Conservation (phyloP, 2,113 vertebrate species). For the Smithornis capensis region DNA sequence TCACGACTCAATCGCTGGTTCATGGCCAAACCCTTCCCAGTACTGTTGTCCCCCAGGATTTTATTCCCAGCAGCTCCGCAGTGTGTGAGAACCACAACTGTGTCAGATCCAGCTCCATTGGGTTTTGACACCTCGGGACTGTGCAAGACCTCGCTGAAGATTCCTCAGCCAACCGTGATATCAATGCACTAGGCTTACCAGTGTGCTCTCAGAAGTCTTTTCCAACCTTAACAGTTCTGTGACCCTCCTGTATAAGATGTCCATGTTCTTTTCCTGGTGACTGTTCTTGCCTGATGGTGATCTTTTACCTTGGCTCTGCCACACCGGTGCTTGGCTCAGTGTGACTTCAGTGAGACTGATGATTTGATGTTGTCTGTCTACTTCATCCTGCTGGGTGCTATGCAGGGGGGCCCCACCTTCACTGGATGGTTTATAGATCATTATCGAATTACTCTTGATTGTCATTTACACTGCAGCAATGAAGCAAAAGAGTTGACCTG, state of each 20-base stretch:
- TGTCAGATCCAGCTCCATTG: not conserved
- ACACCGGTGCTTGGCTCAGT: accelerated
- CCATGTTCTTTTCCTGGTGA: not conserved
- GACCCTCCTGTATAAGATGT: not conserved
- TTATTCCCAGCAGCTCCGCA: not conserved
- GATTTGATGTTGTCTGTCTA: not conserved
- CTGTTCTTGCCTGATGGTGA: not conserved
- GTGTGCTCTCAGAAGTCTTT: not conserved
- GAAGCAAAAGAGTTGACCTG: not conserved
- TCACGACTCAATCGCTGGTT: accelerated
- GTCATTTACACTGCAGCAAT: not conserved
- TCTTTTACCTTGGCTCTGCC: not conserved
- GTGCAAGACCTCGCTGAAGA: not conserved
- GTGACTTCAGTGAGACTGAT: not conserved
- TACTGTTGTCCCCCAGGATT: not conserved
- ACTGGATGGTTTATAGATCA: not conserved
- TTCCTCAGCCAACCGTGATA: not conserved
- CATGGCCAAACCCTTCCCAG: not conserved
- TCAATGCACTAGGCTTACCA: not conserved
- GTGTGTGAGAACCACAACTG: accelerated
- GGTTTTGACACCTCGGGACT: not conserved
- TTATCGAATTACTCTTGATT: not conserved
- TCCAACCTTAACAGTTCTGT: not conserved
- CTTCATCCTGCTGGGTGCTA: not conserved
- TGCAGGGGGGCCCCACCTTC: not conserved